These are phyloP conservation scores for Anguilla marmorata DNA, from an alignment of 2,797 vertebrate species.

Conservation along the genomic window DNA sequence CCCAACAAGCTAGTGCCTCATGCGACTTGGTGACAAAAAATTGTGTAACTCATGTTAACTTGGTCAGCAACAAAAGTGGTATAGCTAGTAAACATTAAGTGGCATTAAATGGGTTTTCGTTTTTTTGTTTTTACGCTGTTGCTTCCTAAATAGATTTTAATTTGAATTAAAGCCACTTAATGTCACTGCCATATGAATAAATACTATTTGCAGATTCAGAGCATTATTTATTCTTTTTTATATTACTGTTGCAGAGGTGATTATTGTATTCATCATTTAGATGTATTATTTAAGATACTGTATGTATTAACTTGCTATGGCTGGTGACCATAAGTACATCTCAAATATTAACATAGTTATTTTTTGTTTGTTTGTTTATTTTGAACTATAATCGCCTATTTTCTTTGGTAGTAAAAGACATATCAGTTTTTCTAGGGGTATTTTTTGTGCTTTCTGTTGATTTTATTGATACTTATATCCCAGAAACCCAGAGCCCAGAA, in stretches of 20 bases:
- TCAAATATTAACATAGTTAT: conserved; percentile 73
- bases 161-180: conserved; percentile 53
- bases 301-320: conserved; percentile 92
- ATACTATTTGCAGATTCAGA: conserved; percentile 74
- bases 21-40: conserved; percentile 35
- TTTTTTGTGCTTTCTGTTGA: conserved; percentile 42
- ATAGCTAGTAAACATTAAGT: conserved; percentile 38
- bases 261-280: conserved; percentile 76
- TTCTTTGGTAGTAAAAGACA: conserved; percentile 45
- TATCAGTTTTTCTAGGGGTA: conserved; percentile 43
- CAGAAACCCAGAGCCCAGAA: conserved; percentile 50
- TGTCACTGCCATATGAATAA: conserved; percentile 68
- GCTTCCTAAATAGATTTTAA: conserved; percentile 42
- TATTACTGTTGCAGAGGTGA: conserved; percentile 77
- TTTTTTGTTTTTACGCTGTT: conserved; percentile 35
- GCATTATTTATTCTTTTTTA: conserved; percentile 88
- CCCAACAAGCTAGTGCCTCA: conserved; percentile 21
- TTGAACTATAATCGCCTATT: conserved; percentile 53
- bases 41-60: conserved; percentile 53
- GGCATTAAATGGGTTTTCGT: conserved; percentile 34
- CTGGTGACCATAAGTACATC: conserved; percentile 94
- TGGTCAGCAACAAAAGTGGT: conserved; percentile 29
- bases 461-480: conserved; percentile 53
- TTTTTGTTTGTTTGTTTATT: conserved; percentile 47
- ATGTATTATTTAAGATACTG: conserved; percentile 92